Base-by-base conservation (phyloP, 1,140 invertebrate genomes). In the Sycophila sp. region DNA sequence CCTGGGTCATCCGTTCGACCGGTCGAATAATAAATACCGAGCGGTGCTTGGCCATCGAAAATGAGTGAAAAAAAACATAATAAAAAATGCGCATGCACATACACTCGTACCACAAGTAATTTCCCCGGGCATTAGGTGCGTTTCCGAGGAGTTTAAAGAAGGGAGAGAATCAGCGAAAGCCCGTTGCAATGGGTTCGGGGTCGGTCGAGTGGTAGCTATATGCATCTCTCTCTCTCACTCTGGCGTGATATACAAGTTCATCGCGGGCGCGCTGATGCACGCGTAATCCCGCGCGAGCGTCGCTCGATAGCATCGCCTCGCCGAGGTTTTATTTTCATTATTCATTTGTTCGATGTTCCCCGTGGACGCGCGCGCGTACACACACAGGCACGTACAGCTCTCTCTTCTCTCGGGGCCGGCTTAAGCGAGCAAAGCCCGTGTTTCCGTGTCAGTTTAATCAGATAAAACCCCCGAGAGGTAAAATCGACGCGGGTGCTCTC, bases 361-460 rank as follows among this genome's bases (percentile, higher is more conserved):
- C 75, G 78, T 77, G 77, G 77, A 81, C 78, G 73, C 75, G 73
- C 71, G 67, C 76, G 63, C 28, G 38, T 45, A 66, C 32, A 58
- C 17, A 58, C 22, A 56, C 30, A 49, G 6, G 15, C 36, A n/a
- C n/a, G n/a, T n/a, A n/a, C n/a, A n/a, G n/a, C n/a, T n/a, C n/a
- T n/a, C n/a, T n/a, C n/a, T n/a, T n/a, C n/a, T n/a, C n/a, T n/a
- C n/a, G n/a, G n/a, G n/a, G 51, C n/a, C 30, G 32, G 80, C 80
- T 85, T 85, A 85, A 81, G 81, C 76, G 81, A 78, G 78, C 84
- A 84, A 85, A 60, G 17, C 83, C 83, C 79, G 78, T 83, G 83
- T 85, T 85, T 83, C 79, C 81, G 82, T 81, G 84, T 80, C 77
- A 77, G 76, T 84, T 84, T 84, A 85, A 86, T 86, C 83, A 84